A percentile compares a stretch with the other conserved stretches of the same genome.
Conservation (phyloP, 2,888 invertebrate genomes). For the Dryocosmus kuriphilus region DNA sequence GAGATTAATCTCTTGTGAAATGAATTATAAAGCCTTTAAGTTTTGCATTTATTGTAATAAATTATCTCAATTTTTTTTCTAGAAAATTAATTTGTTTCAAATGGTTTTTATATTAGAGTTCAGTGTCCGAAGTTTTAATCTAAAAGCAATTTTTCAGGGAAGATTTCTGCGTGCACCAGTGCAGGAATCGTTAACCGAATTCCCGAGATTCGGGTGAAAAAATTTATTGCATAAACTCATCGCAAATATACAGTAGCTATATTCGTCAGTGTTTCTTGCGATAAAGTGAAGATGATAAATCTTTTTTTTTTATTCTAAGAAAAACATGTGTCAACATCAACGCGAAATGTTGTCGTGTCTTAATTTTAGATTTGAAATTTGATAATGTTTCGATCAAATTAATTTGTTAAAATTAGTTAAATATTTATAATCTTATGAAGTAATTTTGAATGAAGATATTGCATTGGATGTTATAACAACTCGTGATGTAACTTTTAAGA, state of each 20-base stretch:
- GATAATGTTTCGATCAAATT: no score
- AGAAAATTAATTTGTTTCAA: neutral
- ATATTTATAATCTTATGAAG: no score
- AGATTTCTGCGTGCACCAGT: neutral
- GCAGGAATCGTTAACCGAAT: neutral
- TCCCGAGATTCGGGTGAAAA: neutral
- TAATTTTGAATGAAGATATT: no score
- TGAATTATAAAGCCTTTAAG: no score
- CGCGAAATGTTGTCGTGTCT: no score
- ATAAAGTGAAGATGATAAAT: neutral
- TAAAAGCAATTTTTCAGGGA: neutral
- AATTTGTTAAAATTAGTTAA: no score
- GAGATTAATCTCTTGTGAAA: no score
- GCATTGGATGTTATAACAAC: no score
- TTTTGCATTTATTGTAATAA: neutral
- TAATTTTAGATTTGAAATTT: no score
- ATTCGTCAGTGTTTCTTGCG: neutral
- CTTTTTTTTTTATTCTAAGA: neutral
- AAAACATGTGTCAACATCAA: neutral
- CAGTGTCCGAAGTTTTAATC: neutral
- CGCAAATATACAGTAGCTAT: neutral
- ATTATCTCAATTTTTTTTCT: neutral
- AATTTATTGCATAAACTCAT: slow-evolving; percentile 7
- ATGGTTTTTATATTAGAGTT: neutral
- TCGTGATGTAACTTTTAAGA: no score